Evolutionary conservation across 2,113 vertebrate species (phyloP).

Genomic region (Ovis aries): ARS-UI_Ramb_v3.0 NC_082741.1:5013501-5014000

Average conservation of each 20-base stretch:
- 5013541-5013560: not conserved
- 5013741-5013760: rapidly evolving
- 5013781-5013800: not conserved
- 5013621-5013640: not conserved
- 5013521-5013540: not conserved
- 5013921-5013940: not conserved
- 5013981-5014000: rapidly evolving
- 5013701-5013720: not conserved
- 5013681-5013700: not conserved
- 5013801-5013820: rapidly evolving
- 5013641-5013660: rapidly evolving
- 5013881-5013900: not conserved
- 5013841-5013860: not conserved
- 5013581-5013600: not conserved
- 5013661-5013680: not conserved
- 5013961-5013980: not conserved
- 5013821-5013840: not conserved
- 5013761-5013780: rapidly evolving
- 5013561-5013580: not conserved
- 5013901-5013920: not conserved
- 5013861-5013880: too few species aligned
- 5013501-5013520: rapidly evolving
- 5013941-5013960: not conserved
- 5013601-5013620: rapidly evolving
- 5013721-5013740: rapidly evolving